Percentiles rank a stretch among this genome's conserved stretches.
Conservation (phyloP, 2,113 vertebrate species). For the Sorex araneus region DNA sequence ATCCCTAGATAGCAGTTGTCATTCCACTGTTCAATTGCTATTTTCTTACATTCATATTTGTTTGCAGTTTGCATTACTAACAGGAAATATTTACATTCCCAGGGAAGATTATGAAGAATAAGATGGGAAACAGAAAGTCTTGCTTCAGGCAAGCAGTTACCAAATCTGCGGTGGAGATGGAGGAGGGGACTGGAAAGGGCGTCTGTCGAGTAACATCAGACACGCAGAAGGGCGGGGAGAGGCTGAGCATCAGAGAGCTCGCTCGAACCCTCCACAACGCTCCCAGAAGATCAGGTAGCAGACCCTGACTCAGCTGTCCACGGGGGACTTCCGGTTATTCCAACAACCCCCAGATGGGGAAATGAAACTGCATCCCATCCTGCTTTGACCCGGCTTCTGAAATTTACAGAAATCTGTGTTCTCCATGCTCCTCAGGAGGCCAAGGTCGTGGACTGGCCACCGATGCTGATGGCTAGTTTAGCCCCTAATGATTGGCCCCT, state of each 20-base stretch:
- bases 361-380: not conserved
- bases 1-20: not conserved
- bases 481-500: not conserved
- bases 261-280: no score
- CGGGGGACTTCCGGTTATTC: not conserved
- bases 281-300: not conserved
- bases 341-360: not conserved
- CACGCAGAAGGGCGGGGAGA: no score
- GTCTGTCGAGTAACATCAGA: not conserved
- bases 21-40: not conserved
- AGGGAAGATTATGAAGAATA: slow-evolving; percentile 25
- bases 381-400: not conserved
- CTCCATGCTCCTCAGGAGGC: not conserved
- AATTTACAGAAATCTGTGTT: not conserved
- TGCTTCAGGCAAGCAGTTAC: not conserved
- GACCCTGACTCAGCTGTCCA: not conserved
- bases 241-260: no score
- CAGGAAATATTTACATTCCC: slow-evolving; percentile 27
- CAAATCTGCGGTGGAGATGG: no score
- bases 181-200: not conserved
- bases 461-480: not conserved
- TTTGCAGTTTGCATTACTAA: slow-evolving; percentile 5
- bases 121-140: not conserved
- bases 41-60: slow-evolving; percentile 13
- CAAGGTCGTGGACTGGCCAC: not conserved